These are phyloP conservation scores for Theocolax elegans DNA, from an alignment of 1,140 invertebrate species.

Conservation along the genomic window DNA sequence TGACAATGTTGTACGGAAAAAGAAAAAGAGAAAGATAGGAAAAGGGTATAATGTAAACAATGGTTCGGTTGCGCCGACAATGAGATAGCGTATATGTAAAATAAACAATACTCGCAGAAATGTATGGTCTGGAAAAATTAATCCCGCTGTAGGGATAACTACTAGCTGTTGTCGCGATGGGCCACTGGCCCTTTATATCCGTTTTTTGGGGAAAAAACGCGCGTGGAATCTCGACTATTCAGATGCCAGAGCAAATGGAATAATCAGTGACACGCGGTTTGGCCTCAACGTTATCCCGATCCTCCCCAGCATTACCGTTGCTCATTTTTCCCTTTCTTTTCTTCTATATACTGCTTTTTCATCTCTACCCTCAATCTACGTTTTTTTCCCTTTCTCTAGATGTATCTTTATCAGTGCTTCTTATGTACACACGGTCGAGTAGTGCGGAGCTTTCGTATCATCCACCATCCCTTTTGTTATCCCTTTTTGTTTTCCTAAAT, in stretches of 20 bases:
- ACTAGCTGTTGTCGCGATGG: no score
- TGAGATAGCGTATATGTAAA: no score
- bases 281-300: constrained; percentile 26
- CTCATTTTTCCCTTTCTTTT: not conserved
- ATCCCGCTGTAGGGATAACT: not conserved
- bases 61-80: no score
- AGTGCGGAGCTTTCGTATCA: not conserved
- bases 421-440: not conserved
- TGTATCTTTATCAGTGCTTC: not conserved
- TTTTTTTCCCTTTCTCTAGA: no score
- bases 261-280: constrained; percentile 61
- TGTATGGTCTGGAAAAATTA: constrained; percentile 25
- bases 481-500: not conserved
- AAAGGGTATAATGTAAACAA: no score
- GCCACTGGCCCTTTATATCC: not conserved
- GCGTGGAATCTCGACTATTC: not conserved
- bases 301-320: constrained; percentile 45
- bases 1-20: no score
- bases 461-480: not conserved
- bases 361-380: not conserved
- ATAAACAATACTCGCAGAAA: no score
- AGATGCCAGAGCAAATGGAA: constrained; percentile 56
- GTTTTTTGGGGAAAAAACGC: not conserved
- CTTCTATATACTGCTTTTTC: constrained; percentile 25
- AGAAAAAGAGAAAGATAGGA: no score